Evolutionary conservation across 2,888 invertebrate genomes (phyloP), one percentile per base, ranked within the genome.

Genomic region (Cabera pusaria): DNA sequence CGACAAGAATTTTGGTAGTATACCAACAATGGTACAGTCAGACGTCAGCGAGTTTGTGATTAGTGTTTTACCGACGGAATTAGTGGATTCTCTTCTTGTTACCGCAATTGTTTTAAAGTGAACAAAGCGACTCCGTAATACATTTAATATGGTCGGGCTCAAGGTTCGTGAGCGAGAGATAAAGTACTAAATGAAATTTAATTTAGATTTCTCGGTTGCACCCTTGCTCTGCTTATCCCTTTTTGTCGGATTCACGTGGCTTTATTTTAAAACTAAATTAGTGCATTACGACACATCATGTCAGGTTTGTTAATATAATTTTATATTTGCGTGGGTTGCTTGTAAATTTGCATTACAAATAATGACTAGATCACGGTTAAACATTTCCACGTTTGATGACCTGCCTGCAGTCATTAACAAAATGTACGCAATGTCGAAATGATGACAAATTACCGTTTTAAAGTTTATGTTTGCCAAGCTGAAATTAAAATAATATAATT

Each of bases 1-100:
- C 72, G 63, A 60, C 63, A 78, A 73, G 77, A 79, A 75, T 78
- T 76, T 75, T 69, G 72, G 73, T 65, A 72, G 64, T 62, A 64
- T 52, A 67, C 61, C 66, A 69, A 75, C 72, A 76, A 75, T 76
- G 56, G 71, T 52, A 52, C 53, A 52, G 57, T 62, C 58, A 70
- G 64, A 69, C 68, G 66, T 68, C 71, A 64, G 66, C 59, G 49
- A 26, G 23, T 27, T 40, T 18, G 54, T 49, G 65, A 72, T 74
- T 71, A 74, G 75, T 72, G 66, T 73, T 78, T 70, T 70, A 74
- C 64, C 59, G 65, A 59, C 61, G 60, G 63, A 69, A 69, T 70
- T 72, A 59, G 56, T 52, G 62, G 58, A 60, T 60, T 59, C 61
- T 59, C 56, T 49, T 44, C 58, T 65, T 56, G 59, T 60, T 60